These are phyloP conservation scores for Rhagonycha lutea DNA, from an alignment of 2,888 invertebrate species.

Conservation along the genomic window DNA sequence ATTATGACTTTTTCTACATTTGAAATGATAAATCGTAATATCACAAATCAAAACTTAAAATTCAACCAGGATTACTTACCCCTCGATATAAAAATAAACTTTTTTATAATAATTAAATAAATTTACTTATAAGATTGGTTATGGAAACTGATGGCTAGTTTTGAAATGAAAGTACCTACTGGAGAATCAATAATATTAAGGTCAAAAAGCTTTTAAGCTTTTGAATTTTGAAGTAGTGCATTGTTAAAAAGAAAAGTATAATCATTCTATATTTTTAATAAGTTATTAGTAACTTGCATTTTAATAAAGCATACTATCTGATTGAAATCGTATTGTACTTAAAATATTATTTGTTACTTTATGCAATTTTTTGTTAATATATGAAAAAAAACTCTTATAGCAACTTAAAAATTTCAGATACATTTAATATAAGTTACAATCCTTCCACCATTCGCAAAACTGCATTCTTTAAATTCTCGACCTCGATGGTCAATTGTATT, in stretches of 20 bases:
- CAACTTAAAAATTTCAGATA: neutral
- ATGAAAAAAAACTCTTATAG: neutral
- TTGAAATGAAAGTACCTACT: too few species aligned
- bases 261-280: neutral
- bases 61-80: too few species aligned
- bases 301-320: neutral
- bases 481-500: slow-evolving; percentile 34
- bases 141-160: too few species aligned
- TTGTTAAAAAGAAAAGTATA: neutral
- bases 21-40: too few species aligned
- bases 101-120: too few species aligned
- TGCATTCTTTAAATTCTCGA: slow-evolving; percentile 33
- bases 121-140: too few species aligned
- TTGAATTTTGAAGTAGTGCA: neutral
- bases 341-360: neutral
- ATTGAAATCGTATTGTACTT: neutral
- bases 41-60: too few species aligned
- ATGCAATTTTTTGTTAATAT: neutral
- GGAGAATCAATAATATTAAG: neutral
- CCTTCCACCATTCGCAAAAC: slow-evolving; percentile 30
- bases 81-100: too few species aligned
- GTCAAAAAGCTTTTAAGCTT: neutral
- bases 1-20: too few species aligned
- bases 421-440: slow-evolving; percentile 2
- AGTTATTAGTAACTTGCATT: neutral